phyloP scores from a whole-genome alignment of 2,113 vertebrate genomes.

The Madoqua kirkii region DNA sequence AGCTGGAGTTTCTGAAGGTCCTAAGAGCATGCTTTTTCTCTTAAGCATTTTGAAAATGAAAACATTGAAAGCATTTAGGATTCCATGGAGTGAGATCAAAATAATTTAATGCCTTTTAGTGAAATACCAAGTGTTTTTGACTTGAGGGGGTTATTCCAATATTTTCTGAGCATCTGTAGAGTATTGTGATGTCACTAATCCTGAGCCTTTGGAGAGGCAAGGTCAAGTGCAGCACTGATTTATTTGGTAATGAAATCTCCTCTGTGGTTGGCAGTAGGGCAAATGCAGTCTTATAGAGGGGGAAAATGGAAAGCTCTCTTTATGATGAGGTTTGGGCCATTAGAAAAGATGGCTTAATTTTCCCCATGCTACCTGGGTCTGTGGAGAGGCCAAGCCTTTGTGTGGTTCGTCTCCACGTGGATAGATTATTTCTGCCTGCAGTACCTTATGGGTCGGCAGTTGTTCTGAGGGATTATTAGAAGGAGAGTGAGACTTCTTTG shows the following conservation, averaged over 20 bases:
- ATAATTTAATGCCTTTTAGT: conserved; percentile 79
- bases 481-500: not conserved
- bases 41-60: conserved; percentile 77
- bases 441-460: not conserved
- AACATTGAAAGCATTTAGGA: conserved; percentile 78
- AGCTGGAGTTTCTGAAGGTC: not conserved
- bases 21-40: conserved; percentile 73
- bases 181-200: conserved; percentile 67
- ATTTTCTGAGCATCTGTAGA: conserved; percentile 66
- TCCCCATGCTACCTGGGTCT: not conserved
- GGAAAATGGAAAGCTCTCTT: conserved; percentile 55
- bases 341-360: conserved; percentile 15
- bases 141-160: conserved; percentile 54
- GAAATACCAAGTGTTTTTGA: conserved; percentile 74
- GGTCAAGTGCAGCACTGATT: conserved; percentile 69
- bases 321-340: conserved; percentile 54
- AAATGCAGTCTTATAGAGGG: conserved; percentile 58
- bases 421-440: not conserved
- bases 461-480: not conserved
- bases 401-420: not conserved
- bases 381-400: not conserved
- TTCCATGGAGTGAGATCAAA: conserved; percentile 78
- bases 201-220: conserved; percentile 69
- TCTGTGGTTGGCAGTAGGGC: conserved; percentile 65
- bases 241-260: conserved; percentile 76